A percentile compares a stretch with the other conserved stretches of the same genome.
phyloP scores from a whole-genome alignment of 1,140 invertebrate species.

The Aphidius gifuensis region DNA sequence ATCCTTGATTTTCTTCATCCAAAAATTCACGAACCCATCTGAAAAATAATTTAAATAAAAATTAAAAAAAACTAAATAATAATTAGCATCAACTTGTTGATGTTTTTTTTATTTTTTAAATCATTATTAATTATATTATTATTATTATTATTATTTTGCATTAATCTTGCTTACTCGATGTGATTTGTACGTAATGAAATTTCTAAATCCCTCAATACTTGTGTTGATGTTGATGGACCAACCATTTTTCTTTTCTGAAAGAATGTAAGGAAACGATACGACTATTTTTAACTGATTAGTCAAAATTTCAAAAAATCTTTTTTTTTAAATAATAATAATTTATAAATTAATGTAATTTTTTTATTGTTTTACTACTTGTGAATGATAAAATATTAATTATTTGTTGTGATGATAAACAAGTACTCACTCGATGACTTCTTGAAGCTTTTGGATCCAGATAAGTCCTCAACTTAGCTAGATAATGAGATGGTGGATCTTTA shows the following conservation, averaged over 20 bases:
- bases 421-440: constrained; percentile 84
- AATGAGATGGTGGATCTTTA: constrained; percentile 93
- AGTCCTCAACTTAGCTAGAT: constrained; percentile 88
- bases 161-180: constrained; percentile 81
- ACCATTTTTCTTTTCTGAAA: constrained; percentile 96
- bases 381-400: too few species aligned
- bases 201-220: constrained; percentile 95
- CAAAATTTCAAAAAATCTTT: constrained; percentile 14
- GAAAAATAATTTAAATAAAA: constrained; percentile 38
- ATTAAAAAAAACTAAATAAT: neutral
- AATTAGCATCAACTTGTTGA: neutral
- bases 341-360: too few species aligned
- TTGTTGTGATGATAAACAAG: neutral
- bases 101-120: neutral
- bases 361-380: too few species aligned
- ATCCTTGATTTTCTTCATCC: constrained; percentile 90
- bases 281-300: constrained; percentile 47
- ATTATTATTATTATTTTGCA: constrained; percentile 5
- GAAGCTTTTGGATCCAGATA: constrained; percentile 95
- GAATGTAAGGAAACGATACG: constrained; percentile 56
- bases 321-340: constrained; percentile 11
- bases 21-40: constrained; percentile 99
- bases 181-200: constrained; percentile 98
- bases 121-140: neutral
- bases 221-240: constrained; percentile 95